Evolutionary conservation across 1,140 invertebrate species (phyloP).

Genomic region (Arion vulgaris): DNA sequence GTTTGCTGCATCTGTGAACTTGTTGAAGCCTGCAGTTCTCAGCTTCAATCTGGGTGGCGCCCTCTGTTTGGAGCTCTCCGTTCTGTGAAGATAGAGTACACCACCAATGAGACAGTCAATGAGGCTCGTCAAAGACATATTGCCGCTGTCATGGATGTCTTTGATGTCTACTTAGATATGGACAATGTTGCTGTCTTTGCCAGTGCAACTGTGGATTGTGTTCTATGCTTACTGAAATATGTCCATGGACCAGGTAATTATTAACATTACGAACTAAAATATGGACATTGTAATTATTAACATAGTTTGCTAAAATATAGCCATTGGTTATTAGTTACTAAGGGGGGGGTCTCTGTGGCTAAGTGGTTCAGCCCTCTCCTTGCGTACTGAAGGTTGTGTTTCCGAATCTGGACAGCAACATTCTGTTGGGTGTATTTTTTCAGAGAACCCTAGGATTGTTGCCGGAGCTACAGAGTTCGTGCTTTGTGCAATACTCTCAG

Average conservation of each 20-base stretch:
- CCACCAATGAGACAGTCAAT: constrained; percentile 68
- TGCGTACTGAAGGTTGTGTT: too few relatives aligned
- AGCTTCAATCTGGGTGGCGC: constrained; percentile 94
- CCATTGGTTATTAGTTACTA: too few relatives aligned
- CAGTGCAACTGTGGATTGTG: constrained; percentile 93
- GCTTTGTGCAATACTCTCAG: too few relatives aligned
- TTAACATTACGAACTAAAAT: neutral
- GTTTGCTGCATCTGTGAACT: constrained; percentile 95
- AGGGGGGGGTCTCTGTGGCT: too few relatives aligned
- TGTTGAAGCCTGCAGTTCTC: constrained; percentile 91
- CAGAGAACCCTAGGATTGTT: too few relatives aligned
- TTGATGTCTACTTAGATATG: constrained; percentile 91
- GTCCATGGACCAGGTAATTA: constrained; percentile 76
- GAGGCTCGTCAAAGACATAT: constrained; percentile 74
- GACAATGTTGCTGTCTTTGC: constrained; percentile 94
- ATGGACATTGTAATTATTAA: too few relatives aligned
- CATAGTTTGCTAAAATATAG: too few relatives aligned
- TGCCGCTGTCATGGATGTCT: constrained; percentile 89
- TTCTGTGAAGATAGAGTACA: constrained; percentile 79
- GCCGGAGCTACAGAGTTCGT: too few relatives aligned
- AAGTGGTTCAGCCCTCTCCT: too few relatives aligned
- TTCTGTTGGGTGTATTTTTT: too few relatives aligned
- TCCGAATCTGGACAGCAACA: too few relatives aligned
- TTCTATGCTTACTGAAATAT: constrained; percentile 86
- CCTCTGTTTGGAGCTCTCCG: constrained; percentile 91